Evolutionary conservation across 2,888 invertebrate species (phyloP).

Genomic region (Drosophila mercatorum): DNA sequence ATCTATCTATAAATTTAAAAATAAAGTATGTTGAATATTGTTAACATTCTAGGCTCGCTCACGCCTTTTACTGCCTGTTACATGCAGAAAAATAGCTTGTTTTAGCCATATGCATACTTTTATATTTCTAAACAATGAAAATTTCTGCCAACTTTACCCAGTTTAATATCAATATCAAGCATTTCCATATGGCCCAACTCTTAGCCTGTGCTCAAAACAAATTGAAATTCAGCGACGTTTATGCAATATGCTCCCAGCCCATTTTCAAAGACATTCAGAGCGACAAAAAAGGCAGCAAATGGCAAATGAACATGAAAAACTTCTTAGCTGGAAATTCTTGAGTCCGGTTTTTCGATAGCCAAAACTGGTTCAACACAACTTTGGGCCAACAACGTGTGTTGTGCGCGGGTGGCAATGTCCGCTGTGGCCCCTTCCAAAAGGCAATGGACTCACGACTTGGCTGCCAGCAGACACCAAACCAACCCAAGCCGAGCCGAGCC

Average conservation of each 20-base stretch:
- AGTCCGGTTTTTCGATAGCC: conserved; percentile 72
- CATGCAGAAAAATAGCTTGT: background rate
- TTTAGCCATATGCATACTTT: background rate
- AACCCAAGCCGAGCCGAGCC: too few relatives aligned
- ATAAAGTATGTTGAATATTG: too few relatives aligned
- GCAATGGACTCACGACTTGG: conserved; percentile 43
- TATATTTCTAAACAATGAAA: background rate
- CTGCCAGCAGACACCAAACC: conserved; percentile 3
- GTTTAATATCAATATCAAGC: background rate
- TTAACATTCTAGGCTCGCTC: background rate
- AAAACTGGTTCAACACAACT: conserved; percentile 74
- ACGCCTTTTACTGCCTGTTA: background rate
- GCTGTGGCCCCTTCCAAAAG: background rate
- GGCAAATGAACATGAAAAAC: conserved; percentile 75
- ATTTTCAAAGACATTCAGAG: conserved; percentile 14
- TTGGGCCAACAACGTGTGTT: conserved; percentile 22
- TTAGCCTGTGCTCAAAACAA: background rate
- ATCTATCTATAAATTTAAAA: background rate
- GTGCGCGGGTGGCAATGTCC: conserved; percentile 71
- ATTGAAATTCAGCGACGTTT: conserved; percentile 4
- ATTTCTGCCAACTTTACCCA: background rate
- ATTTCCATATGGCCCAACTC: background rate
- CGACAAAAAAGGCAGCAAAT: conserved; percentile 47
- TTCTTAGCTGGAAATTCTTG: conserved; percentile 73
- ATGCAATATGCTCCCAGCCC: conserved; percentile 14